Base-by-base conservation (phyloP, 2,888 invertebrate genomes). In the Blera fallax region DNA sequence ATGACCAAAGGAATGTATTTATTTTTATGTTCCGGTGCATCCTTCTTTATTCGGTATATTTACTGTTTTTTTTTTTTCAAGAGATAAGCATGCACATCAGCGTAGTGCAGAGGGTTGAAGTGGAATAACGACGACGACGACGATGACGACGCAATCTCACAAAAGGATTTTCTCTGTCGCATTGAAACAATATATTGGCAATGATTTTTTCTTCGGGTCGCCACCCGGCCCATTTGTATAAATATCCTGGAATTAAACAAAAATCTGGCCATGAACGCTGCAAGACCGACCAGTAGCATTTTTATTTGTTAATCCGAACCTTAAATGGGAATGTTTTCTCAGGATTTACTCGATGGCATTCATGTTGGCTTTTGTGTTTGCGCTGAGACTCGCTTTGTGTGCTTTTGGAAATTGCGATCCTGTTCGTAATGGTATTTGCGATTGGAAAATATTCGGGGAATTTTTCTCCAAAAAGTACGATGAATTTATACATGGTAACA, bases 81-180 rank as follows among this genome's bases (percentile, higher is more conserved):
- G 56, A 80, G 74, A 85, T 80, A 85, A 85, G 69, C 69, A 80
- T 80, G 58, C 48, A 70, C 48, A 14, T 58, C 64, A 50, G 50
- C n/a, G 18, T n/a, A 16, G n/a, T 16, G 24, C 14, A 24, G 34
- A 32, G 48, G 4, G 3, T 43, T 32, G 65, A 24, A 24, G 45
- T 11, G 29, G 58, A 67, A 50, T 14, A 21, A 24, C 40, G 14
- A 40, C 40, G 11, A 52, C 43, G 16, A 48, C 54, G 58, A 56
- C 54, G 48, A 43, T 48, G 52, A 54, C 64, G 56, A 54, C 29
- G 45, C 70, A 70, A 80, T 80, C 76, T 80, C 76, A 76, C 80
- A 85, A 79, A 85, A 58, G 80, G 84, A 85, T 85, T 80, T 76
- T 16, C 80, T 80, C 74, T 80, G 84, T 85, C 84, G 67, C 69